Evolutionary conservation across 2,797 vertebrate species (phyloP).

Genomic region (Poecilia velifera): DNA sequence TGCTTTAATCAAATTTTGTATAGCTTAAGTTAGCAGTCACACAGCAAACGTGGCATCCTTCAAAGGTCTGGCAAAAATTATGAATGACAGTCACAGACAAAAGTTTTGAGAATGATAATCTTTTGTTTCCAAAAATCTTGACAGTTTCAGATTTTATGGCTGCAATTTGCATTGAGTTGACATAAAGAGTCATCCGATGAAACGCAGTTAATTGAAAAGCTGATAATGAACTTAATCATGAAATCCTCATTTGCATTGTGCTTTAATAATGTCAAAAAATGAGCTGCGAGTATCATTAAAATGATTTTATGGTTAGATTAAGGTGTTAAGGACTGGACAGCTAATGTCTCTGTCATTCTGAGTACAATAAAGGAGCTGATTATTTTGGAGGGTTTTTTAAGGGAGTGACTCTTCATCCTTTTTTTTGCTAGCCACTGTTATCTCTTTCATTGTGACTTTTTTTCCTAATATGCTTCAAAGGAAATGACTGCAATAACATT

Average conservation of each 20-base stretch:
- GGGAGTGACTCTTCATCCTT: neutral
- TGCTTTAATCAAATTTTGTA: slow-evolving; percentile 1
- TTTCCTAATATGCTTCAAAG: neutral
- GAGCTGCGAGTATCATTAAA: neutral
- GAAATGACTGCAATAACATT: neutral
- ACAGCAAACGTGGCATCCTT: neutral
- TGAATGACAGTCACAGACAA: neutral
- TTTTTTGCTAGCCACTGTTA: neutral
- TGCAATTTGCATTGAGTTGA: neutral
- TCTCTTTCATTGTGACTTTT: neutral
- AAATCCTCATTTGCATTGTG: neutral
- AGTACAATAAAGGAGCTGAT: neutral
- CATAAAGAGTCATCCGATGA: neutral
- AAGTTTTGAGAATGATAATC: neutral
- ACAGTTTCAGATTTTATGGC: too few relatives aligned
- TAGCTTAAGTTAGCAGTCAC: neutral
- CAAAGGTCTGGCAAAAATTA: neutral
- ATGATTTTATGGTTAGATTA: neutral
- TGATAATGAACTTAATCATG: neutral
- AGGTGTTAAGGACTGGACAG: neutral
- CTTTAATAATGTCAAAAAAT: neutral
- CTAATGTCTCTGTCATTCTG: neutral
- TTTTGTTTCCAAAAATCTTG: too few relatives aligned
- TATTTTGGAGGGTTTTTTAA: too few relatives aligned
- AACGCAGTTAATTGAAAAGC: neutral